Base-by-base conservation (phyloP, 2,888 invertebrate species). In the Ormyrus rosae region DNA sequence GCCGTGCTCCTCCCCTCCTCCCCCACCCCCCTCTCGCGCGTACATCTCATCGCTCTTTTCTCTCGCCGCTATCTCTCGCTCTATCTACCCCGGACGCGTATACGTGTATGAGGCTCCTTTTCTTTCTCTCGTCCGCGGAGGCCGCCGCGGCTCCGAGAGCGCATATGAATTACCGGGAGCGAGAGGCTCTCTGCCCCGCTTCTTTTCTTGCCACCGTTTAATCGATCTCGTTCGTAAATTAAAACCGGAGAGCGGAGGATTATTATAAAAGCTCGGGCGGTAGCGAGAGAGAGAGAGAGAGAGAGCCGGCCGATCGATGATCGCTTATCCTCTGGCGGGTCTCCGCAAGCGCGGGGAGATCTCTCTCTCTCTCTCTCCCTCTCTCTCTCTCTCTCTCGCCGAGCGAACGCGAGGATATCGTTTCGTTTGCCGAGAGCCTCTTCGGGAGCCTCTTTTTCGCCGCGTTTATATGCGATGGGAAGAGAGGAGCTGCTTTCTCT, bases 191-290 rank as follows among this genome's bases (percentile, higher is more conserved):
- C 1, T 1, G 19, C 19, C 19, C 50, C 53, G 48, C 64, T 83
- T 63, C 68, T 82, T 82, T 86, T 87, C 86, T 87, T 86, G 88
- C 88, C 88, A 87, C 87, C 86, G 86, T 89, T 88, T 88, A 87
- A 88, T 88, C 88, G 87, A 88, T 87, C 87, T 85, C 85, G 82
- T 84, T 84, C 83, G 85, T 83, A 87, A 88, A 87, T 88, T 86
- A 86, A 85, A 80, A 77, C 63, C 70, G 34, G 60, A 55, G 51
- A 50, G 5, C 50, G 3, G 34, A 11, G 45, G 77, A 64, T 13
- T 67, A 78, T 72, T 67, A 65, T 78, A 63, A 65, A 71, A 34
- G 34, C 11, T 19, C 50, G 48, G 67, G 70, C n/a, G 45, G 56
- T 51, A 19, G 58, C 58, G n/a, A 58, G 34, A 34, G 34, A 34